Conservation (phyloP, 53 echinoderm and acorn worm genomes). For the Mesocentrotus franciscanus region DNA sequence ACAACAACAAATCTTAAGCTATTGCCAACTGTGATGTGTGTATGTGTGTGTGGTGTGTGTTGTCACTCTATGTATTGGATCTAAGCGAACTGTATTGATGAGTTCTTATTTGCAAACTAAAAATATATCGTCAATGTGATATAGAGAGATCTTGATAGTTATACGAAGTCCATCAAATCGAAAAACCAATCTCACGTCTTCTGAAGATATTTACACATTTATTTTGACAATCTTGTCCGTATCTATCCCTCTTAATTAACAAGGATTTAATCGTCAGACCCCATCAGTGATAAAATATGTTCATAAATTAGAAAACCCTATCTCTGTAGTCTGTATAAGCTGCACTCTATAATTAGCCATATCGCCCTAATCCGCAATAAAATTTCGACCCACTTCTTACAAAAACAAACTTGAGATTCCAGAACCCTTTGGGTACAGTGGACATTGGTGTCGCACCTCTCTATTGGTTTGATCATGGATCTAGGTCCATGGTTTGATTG, state of each 20-base stretch:
- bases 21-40: too few relatives aligned
- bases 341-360: not conserved
- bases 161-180: too few relatives aligned
- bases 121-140: too few relatives aligned
- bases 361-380: not conserved
- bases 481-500: not conserved
- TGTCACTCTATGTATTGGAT: too few relatives aligned
- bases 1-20: too few relatives aligned
- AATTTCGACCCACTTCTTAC: not conserved
- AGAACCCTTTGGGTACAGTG: not conserved
- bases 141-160: too few relatives aligned
- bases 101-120: too few relatives aligned
- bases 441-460: not conserved
- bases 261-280: not conserved
- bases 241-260: not conserved
- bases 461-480: not conserved
- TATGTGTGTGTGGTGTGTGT: too few relatives aligned
- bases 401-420: constrained; percentile 12
- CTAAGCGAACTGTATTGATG: too few relatives aligned
- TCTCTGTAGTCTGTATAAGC: not conserved
- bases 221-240: not conserved
- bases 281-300: not conserved
- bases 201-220: not conserved
- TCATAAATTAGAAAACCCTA: not conserved
- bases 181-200: too few relatives aligned